Conservation (phyloP, 2,797 vertebrate species). For the Oreortyx pictus region DNA sequence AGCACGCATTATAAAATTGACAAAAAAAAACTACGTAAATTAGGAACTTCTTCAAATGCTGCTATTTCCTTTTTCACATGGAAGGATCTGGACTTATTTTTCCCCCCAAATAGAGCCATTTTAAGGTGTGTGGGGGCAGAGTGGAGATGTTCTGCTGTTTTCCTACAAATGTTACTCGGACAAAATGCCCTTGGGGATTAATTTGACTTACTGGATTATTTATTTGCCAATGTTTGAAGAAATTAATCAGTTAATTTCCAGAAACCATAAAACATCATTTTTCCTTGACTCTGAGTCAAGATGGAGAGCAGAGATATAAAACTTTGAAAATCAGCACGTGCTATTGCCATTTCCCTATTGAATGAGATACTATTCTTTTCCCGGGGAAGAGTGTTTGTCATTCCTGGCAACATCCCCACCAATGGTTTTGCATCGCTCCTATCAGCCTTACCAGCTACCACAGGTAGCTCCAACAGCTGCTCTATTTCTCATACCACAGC, state of each 20-base stretch:
- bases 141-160: background rate
- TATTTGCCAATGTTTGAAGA: background rate
- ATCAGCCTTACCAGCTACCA: background rate
- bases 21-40: background rate
- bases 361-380: background rate
- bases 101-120: background rate
- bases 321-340: background rate
- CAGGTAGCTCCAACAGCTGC: background rate
- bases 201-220: background rate
- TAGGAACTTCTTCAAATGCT: background rate
- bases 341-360: background rate
- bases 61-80: background rate
- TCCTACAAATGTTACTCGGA: background rate
- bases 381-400: background rate
- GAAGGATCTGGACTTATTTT: background rate
- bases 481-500: background rate
- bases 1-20: background rate
- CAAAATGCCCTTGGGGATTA: background rate
- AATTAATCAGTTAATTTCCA: slow-evolving; percentile 29
- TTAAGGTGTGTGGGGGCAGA: background rate
- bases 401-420: background rate
- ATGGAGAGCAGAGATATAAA: background rate
- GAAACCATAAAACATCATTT: background rate
- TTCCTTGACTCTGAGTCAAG: background rate
- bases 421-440: background rate